A percentile compares a stretch with the other conserved stretches of the same genome.
Evolutionary conservation across 2,888 invertebrate species (phyloP).

Genomic region (Clivina fossor): DNA sequence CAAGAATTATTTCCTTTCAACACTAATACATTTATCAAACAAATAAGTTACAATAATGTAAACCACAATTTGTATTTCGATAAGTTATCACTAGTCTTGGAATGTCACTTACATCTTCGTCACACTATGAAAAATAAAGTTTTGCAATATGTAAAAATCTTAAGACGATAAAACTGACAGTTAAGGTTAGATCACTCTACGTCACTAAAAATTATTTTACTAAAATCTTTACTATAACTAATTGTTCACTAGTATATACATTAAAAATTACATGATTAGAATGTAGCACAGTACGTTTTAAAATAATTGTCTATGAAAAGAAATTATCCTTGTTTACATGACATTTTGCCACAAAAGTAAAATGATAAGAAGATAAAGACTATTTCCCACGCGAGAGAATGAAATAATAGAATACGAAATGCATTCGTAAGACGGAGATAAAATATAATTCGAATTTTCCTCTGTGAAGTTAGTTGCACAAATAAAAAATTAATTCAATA

Average conservation of each 20-base stretch:
- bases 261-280: conserved; percentile 8
- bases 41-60: not conserved
- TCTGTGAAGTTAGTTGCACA: too few species aligned
- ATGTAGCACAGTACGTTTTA: conserved; percentile 6
- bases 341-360: conserved; percentile 27
- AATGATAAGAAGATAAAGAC: conserved; percentile 22
- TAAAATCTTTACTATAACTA: conserved; percentile 7
- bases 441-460: too few species aligned
- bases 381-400: too few species aligned
- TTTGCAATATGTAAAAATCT: conserved; percentile 5
- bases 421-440: too few species aligned
- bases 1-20: conserved; percentile 8
- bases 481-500: too few species aligned
- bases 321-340: conserved; percentile 25
- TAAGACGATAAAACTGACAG: conserved; percentile 22
- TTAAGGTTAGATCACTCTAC: conserved; percentile 31
- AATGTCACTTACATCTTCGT: conserved; percentile 5
- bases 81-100: conserved; percentile 1
- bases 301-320: conserved; percentile 8
- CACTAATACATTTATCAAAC: conserved; percentile 2
- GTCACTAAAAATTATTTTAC: conserved; percentile 28
- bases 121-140: conserved; percentile 10
- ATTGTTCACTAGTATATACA: conserved; percentile 8
- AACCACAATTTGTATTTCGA: not conserved
- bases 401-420: too few species aligned